Evolutionary conservation across 2,797 vertebrate species (phyloP), one percentile per base, ranked within the genome.

Genomic region (Salarias fasciatus): DNA sequence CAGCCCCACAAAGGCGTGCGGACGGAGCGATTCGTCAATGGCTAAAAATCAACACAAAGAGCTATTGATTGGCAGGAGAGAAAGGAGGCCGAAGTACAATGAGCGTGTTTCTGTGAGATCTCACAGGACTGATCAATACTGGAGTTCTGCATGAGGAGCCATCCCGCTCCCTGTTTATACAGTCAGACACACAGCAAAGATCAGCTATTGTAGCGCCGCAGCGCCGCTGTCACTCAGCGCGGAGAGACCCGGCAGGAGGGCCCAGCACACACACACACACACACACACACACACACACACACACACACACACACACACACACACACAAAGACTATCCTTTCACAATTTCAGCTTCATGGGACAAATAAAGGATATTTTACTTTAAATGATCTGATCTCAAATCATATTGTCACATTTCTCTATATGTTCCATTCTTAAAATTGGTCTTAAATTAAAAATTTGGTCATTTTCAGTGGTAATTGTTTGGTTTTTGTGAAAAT

Each of bases 11-110:
- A 91, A 91, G 77, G 57, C 83, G 79, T 80, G 69, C 79, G 81
- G 72, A 60, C 86, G 74, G 91, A 91, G 89, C 91, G 91, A 92
- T 93, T 93, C 91, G 90, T 92, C 90, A 91, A 82, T 90, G 88
- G 84, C 84, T 90, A 83, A 80, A 86, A 87, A 87, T 87, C 86
- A 69, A 82, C 87, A 93, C 92, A 93, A 93, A 93, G 91, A 90
- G 78, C 83, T 88, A 94, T 94, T 92, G 93, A 94, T 91, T 88
- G 81, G 82, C 58, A 62, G 75, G 37, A 71, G 78, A 88, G 85
- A 90, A 89, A 89, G 80, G 74, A 69, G 49, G 45, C 56, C 18
- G 18, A 68, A 77, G 75, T 84, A 94, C 92, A 94, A 93, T 88
- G 82, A 77, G 63, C 8, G 74, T 3, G 87, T 79, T 86, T n/a